phyloP scores from a whole-genome alignment of 2,888 invertebrate genomes.

The Pandemis cinnamomeana region DNA sequence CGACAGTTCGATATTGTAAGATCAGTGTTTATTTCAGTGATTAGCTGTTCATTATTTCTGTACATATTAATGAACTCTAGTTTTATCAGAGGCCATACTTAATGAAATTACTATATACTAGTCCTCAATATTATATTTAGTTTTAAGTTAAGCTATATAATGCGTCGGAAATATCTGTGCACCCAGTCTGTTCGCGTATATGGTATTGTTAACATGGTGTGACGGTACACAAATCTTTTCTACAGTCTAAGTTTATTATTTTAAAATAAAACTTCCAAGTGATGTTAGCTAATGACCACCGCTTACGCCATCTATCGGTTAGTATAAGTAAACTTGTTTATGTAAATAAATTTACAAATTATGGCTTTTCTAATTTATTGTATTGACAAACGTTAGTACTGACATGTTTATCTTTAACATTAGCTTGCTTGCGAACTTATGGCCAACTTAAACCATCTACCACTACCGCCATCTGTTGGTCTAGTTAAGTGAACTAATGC shows the following conservation, averaged over 20 bases:
- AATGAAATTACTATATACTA: constrained; percentile 62
- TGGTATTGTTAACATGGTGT: no score
- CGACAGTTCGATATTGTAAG: neutral
- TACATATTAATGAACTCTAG: constrained; percentile 36
- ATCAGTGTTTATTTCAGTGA: neutral
- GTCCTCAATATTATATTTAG: constrained; percentile 51
- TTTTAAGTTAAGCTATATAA: neutral
- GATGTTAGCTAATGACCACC: neutral
- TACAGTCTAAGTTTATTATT: neutral
- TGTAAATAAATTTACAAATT: neutral
- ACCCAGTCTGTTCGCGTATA: no score
- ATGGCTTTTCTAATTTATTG: constrained; percentile 1
- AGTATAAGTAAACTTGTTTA: neutral
- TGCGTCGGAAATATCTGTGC: no score
- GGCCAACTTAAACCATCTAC: neutral
- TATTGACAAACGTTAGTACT: neutral
- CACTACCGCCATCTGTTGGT: constrained; percentile 24
- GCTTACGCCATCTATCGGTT: constrained; percentile 17
- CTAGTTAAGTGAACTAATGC: neutral
- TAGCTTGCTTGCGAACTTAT: neutral
- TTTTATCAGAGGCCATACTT: constrained; percentile 70
- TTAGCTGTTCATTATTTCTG: constrained; percentile 4
- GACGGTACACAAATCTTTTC: no score
- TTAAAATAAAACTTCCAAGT: neutral
- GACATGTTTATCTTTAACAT: neutral